A percentile compares a stretch with the other conserved stretches of the same genome.
Conservation (phyloP, 1,140 invertebrate genomes). For the Drosophila nannoptera region DNA sequence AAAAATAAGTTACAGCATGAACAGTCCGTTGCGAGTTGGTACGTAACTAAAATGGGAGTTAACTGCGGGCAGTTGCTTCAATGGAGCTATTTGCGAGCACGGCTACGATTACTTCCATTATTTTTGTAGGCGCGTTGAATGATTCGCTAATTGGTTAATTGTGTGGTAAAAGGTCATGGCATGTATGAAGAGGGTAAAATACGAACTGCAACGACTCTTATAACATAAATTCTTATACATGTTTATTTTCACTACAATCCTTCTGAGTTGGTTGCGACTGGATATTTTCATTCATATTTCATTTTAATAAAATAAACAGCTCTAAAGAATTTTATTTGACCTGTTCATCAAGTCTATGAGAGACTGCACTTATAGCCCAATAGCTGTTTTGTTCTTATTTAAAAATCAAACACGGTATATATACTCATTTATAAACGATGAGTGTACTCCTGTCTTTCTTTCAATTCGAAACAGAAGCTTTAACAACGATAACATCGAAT, state of each 20-base stretch:
- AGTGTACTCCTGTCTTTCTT: neutral
- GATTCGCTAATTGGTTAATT: conserved; percentile 63
- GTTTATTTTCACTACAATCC: too few species aligned
- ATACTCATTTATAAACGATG: too few species aligned
- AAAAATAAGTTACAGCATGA: conserved; percentile 74
- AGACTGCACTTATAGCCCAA: too few species aligned
- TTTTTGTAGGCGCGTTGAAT: conserved; percentile 20
- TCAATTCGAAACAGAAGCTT: neutral
- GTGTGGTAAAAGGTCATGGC: conserved; percentile 47
- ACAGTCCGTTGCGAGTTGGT: conserved; percentile 21
- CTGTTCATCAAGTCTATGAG: too few species aligned
- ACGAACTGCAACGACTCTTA: neutral
- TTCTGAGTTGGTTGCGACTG: too few species aligned
- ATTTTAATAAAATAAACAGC: too few species aligned
- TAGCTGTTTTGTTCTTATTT: too few species aligned
- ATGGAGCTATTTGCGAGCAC: conserved; percentile 22
- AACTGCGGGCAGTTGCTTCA: conserved; percentile 27
- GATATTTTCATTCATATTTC: too few species aligned
- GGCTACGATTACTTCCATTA: conserved; percentile 31
- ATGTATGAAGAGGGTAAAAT: conserved; percentile 35
- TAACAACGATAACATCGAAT: neutral
- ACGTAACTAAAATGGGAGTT: conserved; percentile 43
- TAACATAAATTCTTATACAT: too few species aligned
- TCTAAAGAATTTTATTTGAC: too few species aligned
- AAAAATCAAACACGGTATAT: too few species aligned